Base-by-base conservation (phyloP, 2,113 vertebrate genomes). In the Chionodraco myersi region DNA sequence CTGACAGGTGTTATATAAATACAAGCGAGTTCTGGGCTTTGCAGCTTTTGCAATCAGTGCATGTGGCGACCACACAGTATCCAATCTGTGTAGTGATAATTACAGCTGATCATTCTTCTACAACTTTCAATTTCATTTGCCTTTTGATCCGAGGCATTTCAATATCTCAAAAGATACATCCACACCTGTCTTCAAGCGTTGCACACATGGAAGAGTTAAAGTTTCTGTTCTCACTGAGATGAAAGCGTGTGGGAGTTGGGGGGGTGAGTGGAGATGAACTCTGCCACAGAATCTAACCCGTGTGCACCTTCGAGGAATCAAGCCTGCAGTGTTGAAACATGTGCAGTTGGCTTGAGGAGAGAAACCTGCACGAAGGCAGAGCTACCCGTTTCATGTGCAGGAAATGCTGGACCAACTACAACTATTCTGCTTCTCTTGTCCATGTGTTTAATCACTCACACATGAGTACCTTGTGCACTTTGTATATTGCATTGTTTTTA, bases 191-290 rank as follows among this genome's bases (percentile, higher is more conserved):
- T 69, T 69, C 21, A 18, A 60, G 10, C 11, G 68, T 34, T 61
- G 26, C 34, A 68, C 54, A 74, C 16, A 57, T 23, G 30, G 23
- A 63, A 65, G 65, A 75, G 21, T 45, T 57, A 48, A 44, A 34
- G 26, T 69, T 57, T 70, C 15, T 51, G 6, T 57, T 65, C 44
- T 15, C 41, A 16, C 76, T 56, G 48, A 62, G 65, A 9, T 16
- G n/a, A 16, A 44, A 56, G 71, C n/a, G n/a, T 74, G 54, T 77
- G 75, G 80, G 80, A 86, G 77, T 72, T 10, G 8, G 30, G 76
- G 72, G 73, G 86, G 48, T 77, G 70, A 75, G 57, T 12, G 15
- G 63, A 66, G 57, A 10, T 62, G 51, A 76, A 49, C 70, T 78
- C 51, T 77, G 67, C 54, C 36, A 23, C 45, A 45, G 10, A 69